These are phyloP conservation scores for Drosophila eohydei DNA, from an alignment of 2,888 invertebrate genomes.

Conservation along the genomic window DNA sequence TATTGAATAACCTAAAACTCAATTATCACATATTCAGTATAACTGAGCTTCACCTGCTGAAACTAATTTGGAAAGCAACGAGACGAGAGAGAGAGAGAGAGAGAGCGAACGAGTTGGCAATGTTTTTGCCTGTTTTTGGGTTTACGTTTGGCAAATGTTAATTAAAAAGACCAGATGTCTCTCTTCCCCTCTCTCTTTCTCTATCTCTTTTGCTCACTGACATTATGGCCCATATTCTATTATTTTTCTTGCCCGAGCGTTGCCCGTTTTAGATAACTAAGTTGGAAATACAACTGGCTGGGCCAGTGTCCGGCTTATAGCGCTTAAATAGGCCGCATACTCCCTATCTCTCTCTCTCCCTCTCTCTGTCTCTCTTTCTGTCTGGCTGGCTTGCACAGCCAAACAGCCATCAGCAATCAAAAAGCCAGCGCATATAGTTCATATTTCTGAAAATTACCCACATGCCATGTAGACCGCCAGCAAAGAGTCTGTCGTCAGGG, in stretches of 20 bases:
- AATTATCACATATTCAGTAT: constrained; percentile 68
- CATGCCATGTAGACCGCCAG: constrained; percentile 35
- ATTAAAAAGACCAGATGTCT: constrained; percentile 58
- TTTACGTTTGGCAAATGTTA: constrained; percentile 65
- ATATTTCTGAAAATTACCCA: constrained; percentile 63
- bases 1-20: constrained; percentile 60
- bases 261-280: constrained; percentile 40
- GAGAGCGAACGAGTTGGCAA: neutral
- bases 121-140: constrained; percentile 25
- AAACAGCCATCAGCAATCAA: constrained; percentile 45
- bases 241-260: constrained; percentile 39
- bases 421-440: constrained; percentile 51
- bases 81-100: neutral
- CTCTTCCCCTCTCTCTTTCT: neutral
- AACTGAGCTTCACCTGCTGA: constrained; percentile 43
- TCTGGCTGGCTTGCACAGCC: constrained; percentile 5
- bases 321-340: constrained; percentile 43
- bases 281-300: constrained; percentile 26
- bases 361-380: neutral
- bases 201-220: neutral
- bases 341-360: neutral
- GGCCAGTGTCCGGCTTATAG: constrained; percentile 36
- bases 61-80: constrained; percentile 32
- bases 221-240: constrained; percentile 44
- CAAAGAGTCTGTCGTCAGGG: constrained; percentile 22